Percentiles rank a stretch among this genome's conserved stretches.
phyloP scores from a whole-genome alignment of 2,888 invertebrate genomes.

The Ischnus inquisitorius region DNA sequence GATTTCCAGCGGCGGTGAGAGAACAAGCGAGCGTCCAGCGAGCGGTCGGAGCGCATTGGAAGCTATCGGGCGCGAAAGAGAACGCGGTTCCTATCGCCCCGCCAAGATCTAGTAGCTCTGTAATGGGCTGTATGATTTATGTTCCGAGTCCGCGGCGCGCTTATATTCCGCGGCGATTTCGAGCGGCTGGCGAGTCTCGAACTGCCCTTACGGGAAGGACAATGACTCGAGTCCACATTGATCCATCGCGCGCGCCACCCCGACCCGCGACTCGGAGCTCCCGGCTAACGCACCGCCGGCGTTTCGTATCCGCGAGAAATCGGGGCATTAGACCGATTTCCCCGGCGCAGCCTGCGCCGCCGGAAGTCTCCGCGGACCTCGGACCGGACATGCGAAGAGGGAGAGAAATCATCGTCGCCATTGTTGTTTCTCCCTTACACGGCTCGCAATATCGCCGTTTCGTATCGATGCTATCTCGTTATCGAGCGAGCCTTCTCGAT shows the following conservation, averaged over 20 bases:
- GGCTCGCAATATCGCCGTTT: neutral
- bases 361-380: neutral
- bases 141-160: slow-evolving; percentile 73
- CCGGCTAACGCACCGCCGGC: neutral
- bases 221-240: slow-evolving; percentile 80
- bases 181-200: slow-evolving; percentile 71
- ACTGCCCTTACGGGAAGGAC: slow-evolving; percentile 78
- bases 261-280: no score
- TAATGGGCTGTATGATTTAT: slow-evolving; percentile 84
- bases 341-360: neutral
- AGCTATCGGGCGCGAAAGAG: slow-evolving; percentile 61
- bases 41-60: slow-evolving; percentile 54
- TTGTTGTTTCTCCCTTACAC: slow-evolving; percentile 40
- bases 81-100: slow-evolving; percentile 78
- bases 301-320: neutral
- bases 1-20: slow-evolving; percentile 62
- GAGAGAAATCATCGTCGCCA: slow-evolving; percentile 8
- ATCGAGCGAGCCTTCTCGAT: slow-evolving; percentile 36
- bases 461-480: slow-evolving; percentile 39
- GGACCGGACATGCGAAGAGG: neutral
- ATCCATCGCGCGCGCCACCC: slow-evolving; percentile 73
- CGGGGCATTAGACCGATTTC: neutral
- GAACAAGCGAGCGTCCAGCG: slow-evolving; percentile 49
- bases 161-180: slow-evolving; percentile 75
- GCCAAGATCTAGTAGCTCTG: slow-evolving; percentile 81